Conservation (phyloP, 2,888 invertebrate species). For the Yponomeuta evonymella region DNA sequence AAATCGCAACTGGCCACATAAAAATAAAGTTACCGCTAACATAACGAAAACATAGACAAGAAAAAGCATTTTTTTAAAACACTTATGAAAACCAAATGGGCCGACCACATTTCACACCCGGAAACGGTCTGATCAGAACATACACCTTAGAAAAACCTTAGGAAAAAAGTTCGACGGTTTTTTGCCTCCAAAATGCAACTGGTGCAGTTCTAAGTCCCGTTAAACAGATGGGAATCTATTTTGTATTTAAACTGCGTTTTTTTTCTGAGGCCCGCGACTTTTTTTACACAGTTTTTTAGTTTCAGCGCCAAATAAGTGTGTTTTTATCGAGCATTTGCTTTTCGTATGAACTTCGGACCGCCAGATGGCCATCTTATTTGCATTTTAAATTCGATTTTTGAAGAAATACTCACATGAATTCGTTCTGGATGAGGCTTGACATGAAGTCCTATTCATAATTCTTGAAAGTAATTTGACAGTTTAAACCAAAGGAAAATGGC, state of each 20-base stretch:
- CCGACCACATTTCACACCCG: slow-evolving; percentile 67
- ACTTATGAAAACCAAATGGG: slow-evolving; percentile 56
- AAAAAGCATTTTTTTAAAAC: slow-evolving; percentile 48
- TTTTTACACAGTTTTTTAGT: background rate
- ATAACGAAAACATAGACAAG: slow-evolving; percentile 26
- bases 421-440: no score
- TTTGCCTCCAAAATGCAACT: background rate
- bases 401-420: no score
- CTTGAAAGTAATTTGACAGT: no score
- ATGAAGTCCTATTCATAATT: no score
- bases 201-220: background rate
- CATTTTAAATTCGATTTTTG: background rate
- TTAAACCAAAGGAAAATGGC: no score
- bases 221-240: background rate
- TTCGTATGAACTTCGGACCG: background rate
- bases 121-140: slow-evolving; percentile 37
- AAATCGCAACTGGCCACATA: background rate
- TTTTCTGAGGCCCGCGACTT: background rate
- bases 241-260: background rate
- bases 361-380: background rate
- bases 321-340: background rate
- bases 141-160: background rate
- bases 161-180: background rate
- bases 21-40: background rate
- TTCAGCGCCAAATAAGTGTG: background rate